Evolutionary conservation across 2,888 invertebrate species (phyloP), one percentile per base, ranked within the genome.

Genomic region (Choreutis nemorana): DNA sequence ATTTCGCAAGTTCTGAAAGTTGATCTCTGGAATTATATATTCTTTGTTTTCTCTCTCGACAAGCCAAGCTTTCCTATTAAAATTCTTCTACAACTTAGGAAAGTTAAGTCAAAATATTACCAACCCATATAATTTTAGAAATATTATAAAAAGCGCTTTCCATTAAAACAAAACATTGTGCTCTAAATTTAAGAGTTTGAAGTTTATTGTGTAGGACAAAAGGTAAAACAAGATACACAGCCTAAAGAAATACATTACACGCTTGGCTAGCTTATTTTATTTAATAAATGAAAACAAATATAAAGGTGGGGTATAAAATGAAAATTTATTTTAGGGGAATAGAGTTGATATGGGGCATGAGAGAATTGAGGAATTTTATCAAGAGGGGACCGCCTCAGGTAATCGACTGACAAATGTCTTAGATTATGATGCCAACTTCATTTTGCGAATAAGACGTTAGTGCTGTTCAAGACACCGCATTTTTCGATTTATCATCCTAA

Each of bases 361-460:
- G 47, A 47, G 54, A 61, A 66, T 60, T 65, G 67, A 55, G 45
- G 58, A 63, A 71, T 70, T 64, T 62, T 65, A 62, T 57, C 55
- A 55, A 52, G 61, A 58, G 62, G 48, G 50, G 49, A 37, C 51
- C 63, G 71, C 60, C 60, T 53, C 68, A 68, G 65, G 75, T 78
- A 78, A 77, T 77, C 71, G 71, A 62, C 72, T 75, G 73, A 77
- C 71, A 75, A 77, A 77, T 72, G 73, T 72, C 64, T 71, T 38
- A 65, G 65, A 75, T 75, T n/a, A 71, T 73, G 73, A 70, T 61
- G 66, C 67, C 58, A 60, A 72, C 70, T 75, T 75, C 71, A 77
- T 77, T 70, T 67, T 48, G 60, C 50, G 56, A 56, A 60, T 64
- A 48, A 47, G 52, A 38, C 41, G 51, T 53, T 55, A 55, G 52